Percentiles rank a stretch among this genome's conserved stretches.
These are phyloP conservation scores for Anthopleura sola DNA, from an alignment of 64 coral and sea anemone genomes.

Conservation along the genomic window DNA sequence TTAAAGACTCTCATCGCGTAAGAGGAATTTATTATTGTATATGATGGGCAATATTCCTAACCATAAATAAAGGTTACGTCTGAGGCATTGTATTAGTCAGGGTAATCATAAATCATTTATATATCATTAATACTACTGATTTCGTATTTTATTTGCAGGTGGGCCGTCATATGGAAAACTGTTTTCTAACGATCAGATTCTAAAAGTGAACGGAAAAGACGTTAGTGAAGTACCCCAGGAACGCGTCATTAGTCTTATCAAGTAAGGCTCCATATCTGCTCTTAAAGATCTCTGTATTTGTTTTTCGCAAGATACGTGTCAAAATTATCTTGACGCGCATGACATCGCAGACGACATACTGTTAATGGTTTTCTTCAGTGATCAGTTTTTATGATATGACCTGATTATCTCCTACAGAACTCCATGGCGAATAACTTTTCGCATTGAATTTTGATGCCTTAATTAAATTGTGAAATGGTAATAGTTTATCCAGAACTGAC, in stretches of 20 bases:
- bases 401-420: not conserved
- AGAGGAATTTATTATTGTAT: too few relatives aligned
- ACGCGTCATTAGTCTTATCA: constrained; percentile 89
- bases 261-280: constrained; percentile 48
- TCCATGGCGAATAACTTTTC: not conserved
- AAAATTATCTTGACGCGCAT: not conserved
- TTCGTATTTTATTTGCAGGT: constrained; percentile 35
- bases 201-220: constrained; percentile 84
- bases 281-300: not conserved
- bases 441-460: not conserved
- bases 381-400: not conserved
- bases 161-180: constrained; percentile 83
- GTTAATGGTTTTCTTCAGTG: not conserved
- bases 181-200: constrained; percentile 93
- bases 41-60: too few relatives aligned
- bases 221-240: constrained; percentile 70
- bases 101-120: too few relatives aligned
- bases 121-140: not conserved
- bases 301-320: not conserved
- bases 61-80: not conserved
- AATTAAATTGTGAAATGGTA: too few relatives aligned
- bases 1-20: too few relatives aligned
- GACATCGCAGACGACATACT: not conserved
- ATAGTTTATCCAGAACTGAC: too few relatives aligned
- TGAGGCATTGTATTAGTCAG: not conserved